phyloP scores from a whole-genome alignment of 2,113 vertebrate species.

The Hystrix cristata region DNA sequence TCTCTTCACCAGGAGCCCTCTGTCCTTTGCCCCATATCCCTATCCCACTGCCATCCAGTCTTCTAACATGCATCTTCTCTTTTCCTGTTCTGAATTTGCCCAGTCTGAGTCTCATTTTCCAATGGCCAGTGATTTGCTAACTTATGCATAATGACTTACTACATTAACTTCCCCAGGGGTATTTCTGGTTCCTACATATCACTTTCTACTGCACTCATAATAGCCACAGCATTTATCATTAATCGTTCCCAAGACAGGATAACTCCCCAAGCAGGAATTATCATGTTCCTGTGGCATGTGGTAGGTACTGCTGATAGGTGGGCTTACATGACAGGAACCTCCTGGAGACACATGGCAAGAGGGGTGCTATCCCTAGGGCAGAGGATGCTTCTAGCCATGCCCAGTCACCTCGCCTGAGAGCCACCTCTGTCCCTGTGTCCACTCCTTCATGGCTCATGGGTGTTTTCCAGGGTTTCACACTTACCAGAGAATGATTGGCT shows the following conservation, averaged over 20 bases:
- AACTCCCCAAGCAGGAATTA: not conserved
- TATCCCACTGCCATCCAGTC: not conserved
- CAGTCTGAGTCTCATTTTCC: not conserved
- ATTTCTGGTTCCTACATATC: conserved; percentile 37
- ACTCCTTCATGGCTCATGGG: not conserved
- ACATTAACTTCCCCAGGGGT: not conserved
- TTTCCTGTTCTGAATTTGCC: not conserved
- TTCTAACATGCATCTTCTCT: not conserved
- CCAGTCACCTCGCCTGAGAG: not conserved
- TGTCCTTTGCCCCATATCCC: not conserved
- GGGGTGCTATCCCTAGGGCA: not conserved
- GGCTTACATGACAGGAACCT: not conserved
- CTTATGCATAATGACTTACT: not conserved
- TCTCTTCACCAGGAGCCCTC: not conserved
- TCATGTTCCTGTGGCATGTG: too few species aligned
- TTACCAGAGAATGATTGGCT: conserved; percentile 73
- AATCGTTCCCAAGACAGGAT: not conserved
- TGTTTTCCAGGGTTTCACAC: conserved; percentile 71
- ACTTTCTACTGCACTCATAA: conserved; percentile 20
- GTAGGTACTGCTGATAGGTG: not conserved
- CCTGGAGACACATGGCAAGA: not conserved
- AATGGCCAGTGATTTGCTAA: not conserved
- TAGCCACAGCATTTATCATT: conserved; percentile 22
- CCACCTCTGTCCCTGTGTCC: not conserved
- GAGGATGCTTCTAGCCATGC: not conserved